Conservation (phyloP, 2,797 vertebrate genomes). For the Thamnophis elegans region DNA sequence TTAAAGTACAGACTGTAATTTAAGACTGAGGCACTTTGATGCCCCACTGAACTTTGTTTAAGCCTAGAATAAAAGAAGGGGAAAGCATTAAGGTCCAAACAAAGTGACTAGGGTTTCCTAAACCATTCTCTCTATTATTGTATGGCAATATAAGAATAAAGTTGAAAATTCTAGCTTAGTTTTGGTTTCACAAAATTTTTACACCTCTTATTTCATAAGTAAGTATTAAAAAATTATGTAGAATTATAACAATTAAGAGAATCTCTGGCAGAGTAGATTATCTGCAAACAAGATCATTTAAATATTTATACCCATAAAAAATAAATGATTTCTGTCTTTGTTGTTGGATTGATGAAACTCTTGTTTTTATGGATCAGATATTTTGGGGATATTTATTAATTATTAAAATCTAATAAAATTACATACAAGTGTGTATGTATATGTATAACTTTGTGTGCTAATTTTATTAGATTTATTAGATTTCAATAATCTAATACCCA, state of each 20-base stretch:
- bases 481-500: neutral
- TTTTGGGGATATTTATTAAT: neutral
- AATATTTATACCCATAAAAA: neutral
- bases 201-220: neutral
- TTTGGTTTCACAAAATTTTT: neutral
- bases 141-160: conserved; percentile 35
- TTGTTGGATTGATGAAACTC: neutral
- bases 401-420: neutral
- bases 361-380: neutral
- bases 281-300: neutral
- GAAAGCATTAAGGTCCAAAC: conserved; percentile 71
- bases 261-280: neutral
- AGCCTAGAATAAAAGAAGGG: conserved; percentile 74
- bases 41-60: conserved; percentile 84
- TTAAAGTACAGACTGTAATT: conserved; percentile 82
- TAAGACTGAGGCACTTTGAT: conserved; percentile 79
- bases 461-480: neutral
- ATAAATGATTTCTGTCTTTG: neutral
- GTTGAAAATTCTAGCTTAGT: conserved; percentile 38
- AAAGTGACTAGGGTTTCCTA: conserved; percentile 72
- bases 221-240: neutral
- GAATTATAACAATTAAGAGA: neutral
- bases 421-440: too few species aligned
- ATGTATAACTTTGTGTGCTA: too few species aligned
- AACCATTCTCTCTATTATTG: conserved; percentile 62